Percentiles rank a stretch among this genome's conserved stretches.
Conservation (phyloP, 2,888 invertebrate genomes). For the Exocentrus adspersus region DNA sequence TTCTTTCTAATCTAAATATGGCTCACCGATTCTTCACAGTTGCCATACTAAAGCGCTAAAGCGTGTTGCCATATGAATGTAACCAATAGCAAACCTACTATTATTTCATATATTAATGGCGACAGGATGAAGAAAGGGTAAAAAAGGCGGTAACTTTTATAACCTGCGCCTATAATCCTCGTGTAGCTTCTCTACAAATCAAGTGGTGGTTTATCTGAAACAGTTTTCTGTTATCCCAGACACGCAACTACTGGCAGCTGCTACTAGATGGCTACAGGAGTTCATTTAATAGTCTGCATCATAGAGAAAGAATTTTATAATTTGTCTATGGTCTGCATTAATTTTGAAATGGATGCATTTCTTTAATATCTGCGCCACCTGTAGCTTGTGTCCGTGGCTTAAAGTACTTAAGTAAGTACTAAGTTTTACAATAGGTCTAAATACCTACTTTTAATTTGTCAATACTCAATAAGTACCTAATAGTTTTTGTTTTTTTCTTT, state of each 20-base stretch:
- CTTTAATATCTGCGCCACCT: no score
- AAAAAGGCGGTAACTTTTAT: constrained; percentile 45
- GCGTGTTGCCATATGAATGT: constrained; percentile 54
- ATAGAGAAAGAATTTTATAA: no score
- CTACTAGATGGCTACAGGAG: not conserved
- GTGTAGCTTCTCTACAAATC: constrained; percentile 1
- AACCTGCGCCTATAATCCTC: constrained; percentile 29
- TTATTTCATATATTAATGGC: constrained; percentile 59
- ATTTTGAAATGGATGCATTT: no score
- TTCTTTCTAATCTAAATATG: constrained; percentile 29
- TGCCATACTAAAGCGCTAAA: constrained; percentile 59
- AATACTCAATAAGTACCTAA: no score
- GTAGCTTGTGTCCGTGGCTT: no score
- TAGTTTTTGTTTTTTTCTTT: no score
- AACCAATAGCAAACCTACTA: constrained; percentile 59
- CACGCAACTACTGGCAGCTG: not conserved
- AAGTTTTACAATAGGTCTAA: no score
- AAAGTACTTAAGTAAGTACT: no score
- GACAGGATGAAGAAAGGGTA: constrained; percentile 53
- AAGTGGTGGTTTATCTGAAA: not conserved
- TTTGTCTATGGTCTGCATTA: no score
- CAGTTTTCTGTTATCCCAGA: no score
- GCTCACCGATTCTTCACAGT: constrained; percentile 40
- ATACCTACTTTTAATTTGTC: no score
- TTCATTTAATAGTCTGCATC: no score